A percentile compares a stretch with the other conserved stretches of the same genome.
phyloP scores from a whole-genome alignment of 2,888 invertebrate genomes.

The Macroteleia sp. region DNA sequence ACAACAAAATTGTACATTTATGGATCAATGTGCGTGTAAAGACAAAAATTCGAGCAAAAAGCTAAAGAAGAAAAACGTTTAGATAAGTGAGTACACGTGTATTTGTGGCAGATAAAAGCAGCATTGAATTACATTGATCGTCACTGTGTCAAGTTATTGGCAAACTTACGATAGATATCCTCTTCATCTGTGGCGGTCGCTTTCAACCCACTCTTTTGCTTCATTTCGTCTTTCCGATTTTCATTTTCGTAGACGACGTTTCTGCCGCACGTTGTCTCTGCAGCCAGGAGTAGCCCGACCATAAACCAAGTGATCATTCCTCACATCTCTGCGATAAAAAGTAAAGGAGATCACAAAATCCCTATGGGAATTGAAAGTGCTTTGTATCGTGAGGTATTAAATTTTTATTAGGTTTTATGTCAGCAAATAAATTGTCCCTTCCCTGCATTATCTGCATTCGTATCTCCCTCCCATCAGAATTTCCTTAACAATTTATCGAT shows the following conservation, averaged over 20 bases:
- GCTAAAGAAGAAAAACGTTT: no score
- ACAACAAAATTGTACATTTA: no score
- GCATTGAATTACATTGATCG: conserved; percentile 48
- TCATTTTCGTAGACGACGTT: conserved; percentile 81
- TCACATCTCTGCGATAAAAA: conserved; percentile 82
- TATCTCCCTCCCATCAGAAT: conserved; percentile 31
- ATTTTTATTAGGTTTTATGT: conserved; percentile 60
- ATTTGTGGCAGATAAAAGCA: conserved; percentile 35
- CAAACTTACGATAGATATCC: conserved; percentile 81
- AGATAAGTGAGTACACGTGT: conserved; percentile 41
- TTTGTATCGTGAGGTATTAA: conserved; percentile 56
- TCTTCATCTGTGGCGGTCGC: conserved; percentile 79
- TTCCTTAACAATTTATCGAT: conserved; percentile 42
- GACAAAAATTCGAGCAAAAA: no score
- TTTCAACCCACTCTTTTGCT: conserved; percentile 76
- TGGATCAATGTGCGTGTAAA: neutral
- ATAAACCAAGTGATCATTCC: conserved; percentile 84
- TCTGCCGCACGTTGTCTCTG: conserved; percentile 83
- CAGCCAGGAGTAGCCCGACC: conserved; percentile 83
- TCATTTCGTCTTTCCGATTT: conserved; percentile 78
- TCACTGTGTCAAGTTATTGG: conserved; percentile 36
- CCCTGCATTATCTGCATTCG: neutral
- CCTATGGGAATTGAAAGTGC: conserved; percentile 56
- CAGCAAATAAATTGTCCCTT: conserved; percentile 49
- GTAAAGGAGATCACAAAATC: conserved; percentile 60